Base-by-base conservation (phyloP, 2,797 vertebrate species). In the Benthosema pterotum region DNA sequence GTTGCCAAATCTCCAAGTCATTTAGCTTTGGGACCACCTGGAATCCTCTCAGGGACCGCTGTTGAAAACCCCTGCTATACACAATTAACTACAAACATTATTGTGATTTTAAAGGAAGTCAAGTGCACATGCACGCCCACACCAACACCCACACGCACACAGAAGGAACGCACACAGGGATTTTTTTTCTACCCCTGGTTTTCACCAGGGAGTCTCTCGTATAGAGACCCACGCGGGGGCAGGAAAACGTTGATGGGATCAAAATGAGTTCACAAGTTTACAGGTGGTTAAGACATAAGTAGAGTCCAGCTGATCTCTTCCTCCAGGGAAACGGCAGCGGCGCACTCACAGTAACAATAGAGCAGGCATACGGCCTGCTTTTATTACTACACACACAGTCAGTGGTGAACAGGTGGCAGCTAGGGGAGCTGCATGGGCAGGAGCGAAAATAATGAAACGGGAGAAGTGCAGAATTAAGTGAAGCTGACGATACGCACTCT, bases 261-360 rank as follows among this genome's bases (percentile, higher is more conserved):
- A 87, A 84, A 83, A 80, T 83, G 77, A 86, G 87, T 85, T 88
- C 75, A 82, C 72, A 72, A 74, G 69, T 79, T n/a, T 83, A 87
- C 88, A 88, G 84, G 88, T 88, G 80, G 71, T 80, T 83, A 78
- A 83, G 79, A 84, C 87, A 83, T 73, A 81, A 80, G 73, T 16
- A 56, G 80, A 80, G 66, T 83, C 82, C 74, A 80, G 82, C 74
- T 67, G 63, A 69, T 75, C 75, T 75, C 75, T 80, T 75, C 74
- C 81, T 69, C 62, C 47, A 65, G 72, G 80, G 72, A 64, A 71
- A 67, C 59, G 51, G 62, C 52, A 61, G 74, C 81, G 80, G 74
- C 81, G 80, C 88, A 83, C 84, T 87, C 83, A 74, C 78, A 79
- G 74, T 78, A 85, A 88, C 87, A 86, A 83, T 85, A 65, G 80